Conservation (phyloP, 2,113 vertebrate genomes). For the Saguinus imperator region DNA sequence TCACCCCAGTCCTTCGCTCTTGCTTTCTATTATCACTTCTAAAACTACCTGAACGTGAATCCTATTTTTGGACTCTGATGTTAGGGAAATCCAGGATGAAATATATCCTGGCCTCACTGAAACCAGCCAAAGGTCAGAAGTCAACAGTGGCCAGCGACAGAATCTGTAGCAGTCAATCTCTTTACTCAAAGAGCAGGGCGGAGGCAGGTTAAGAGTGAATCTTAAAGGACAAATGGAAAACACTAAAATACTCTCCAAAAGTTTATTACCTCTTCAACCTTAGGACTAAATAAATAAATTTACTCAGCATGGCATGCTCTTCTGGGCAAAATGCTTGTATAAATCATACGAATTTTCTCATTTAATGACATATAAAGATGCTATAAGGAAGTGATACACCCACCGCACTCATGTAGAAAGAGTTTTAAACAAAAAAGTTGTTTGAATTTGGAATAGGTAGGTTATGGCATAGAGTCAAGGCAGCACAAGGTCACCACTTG, state of each 20-base stretch:
- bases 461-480: too few species aligned
- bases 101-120: not conserved
- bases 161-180: not conserved
- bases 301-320: not conserved
- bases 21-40: not conserved
- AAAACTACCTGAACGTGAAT: not conserved
- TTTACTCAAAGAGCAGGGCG: not conserved
- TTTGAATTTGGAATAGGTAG: not conserved
- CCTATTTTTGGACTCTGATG: not conserved
- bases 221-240: not conserved
- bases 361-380: not conserved
- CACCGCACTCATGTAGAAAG: not conserved
- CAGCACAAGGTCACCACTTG: not conserved
- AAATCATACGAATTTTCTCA: not conserved
- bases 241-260: not conserved
- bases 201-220: not conserved
- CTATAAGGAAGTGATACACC: not conserved
- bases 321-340: not conserved
- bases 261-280: not conserved
- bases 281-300: not conserved
- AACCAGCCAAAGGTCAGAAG: not conserved
- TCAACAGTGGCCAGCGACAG: not conserved
- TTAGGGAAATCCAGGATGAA: not conserved
- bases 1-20: not conserved
- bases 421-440: not conserved